Percentiles rank a stretch among this genome's conserved stretches.
Conservation (phyloP, 2,113 vertebrate genomes). For the Brachyhypopomus gauderio region DNA sequence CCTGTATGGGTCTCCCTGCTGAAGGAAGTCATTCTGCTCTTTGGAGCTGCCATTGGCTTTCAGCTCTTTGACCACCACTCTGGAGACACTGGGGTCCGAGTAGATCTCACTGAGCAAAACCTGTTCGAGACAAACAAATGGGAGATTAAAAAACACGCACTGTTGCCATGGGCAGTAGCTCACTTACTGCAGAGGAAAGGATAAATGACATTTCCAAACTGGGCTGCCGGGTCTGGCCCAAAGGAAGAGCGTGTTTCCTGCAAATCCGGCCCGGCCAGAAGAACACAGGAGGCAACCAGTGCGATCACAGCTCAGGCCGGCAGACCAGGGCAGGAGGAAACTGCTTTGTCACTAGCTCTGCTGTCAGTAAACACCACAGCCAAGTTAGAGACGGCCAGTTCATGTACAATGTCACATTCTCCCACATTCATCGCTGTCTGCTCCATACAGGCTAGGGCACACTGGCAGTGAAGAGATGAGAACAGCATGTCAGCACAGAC, state of each 20-base stretch:
- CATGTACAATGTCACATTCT: slow-evolving; percentile 24
- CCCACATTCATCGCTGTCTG: not conserved
- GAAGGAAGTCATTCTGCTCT: slow-evolving; percentile 91
- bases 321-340: slow-evolving; percentile 21
- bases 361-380: slow-evolving; percentile 33
- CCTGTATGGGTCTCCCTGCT: slow-evolving; percentile 93
- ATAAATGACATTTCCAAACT: not conserved
- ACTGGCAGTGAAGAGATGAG: not conserved
- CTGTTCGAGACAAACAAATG: slow-evolving; percentile 64
- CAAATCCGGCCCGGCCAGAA: not conserved
- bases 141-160: not conserved
- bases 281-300: not conserved
- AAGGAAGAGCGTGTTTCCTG: not conserved
- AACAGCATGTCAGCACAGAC: slow-evolving; percentile 18
- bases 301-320: not conserved
- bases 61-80: slow-evolving; percentile 92
- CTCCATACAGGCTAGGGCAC: slow-evolving; percentile 5
- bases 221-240: not conserved
- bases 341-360: slow-evolving; percentile 25
- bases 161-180: not conserved
- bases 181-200: slow-evolving; percentile 10
- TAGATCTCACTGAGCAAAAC: slow-evolving; percentile 95
- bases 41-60: slow-evolving; percentile 89
- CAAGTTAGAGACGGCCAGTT: not conserved
- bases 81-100: slow-evolving; percentile 83